Evolutionary conservation across 2,888 invertebrate species (phyloP).

Genomic region (Cremastinae sp.): DNA sequence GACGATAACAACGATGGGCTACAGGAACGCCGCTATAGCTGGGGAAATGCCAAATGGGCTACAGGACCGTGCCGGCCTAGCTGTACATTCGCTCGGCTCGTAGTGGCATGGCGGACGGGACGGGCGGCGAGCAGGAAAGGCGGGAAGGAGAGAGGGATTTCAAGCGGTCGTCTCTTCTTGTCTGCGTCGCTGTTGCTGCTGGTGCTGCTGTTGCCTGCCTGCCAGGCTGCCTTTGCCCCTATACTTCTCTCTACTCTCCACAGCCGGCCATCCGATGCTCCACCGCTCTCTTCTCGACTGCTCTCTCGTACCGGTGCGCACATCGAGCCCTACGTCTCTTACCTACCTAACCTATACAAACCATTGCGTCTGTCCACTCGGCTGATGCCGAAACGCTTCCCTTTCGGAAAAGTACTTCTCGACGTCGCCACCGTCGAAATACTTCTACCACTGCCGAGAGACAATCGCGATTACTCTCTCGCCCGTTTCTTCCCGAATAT

Average conservation of each 20-base stretch:
- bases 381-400: constrained; percentile 39
- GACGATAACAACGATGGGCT: constrained; percentile 82
- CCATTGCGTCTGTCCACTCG: constrained; percentile 47
- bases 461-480: constrained; percentile 25
- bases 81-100: constrained; percentile 77
- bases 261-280: constrained; percentile 59
- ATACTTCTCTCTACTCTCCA: constrained; percentile 57
- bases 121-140: constrained; percentile 76
- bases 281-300: constrained; percentile 57
- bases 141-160: constrained; percentile 76
- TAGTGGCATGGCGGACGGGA: constrained; percentile 78
- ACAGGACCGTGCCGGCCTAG: constrained; percentile 79
- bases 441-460: constrained; percentile 22
- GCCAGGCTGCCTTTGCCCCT: constrained; percentile 62
- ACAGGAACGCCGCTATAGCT: constrained; percentile 80
- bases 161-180: constrained; percentile 77
- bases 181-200: constrained; percentile 68
- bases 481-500: constrained; percentile 22
- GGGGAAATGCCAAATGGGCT: constrained; percentile 81
- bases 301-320: constrained; percentile 64
- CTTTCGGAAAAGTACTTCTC: constrained; percentile 49
- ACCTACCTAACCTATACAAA: constrained; percentile 64
- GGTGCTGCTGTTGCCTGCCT: constrained; percentile 58
- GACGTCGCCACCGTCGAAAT: constrained; percentile 40
- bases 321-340: constrained; percentile 60